phyloP scores from a whole-genome alignment of 2,113 vertebrate genomes.

The Colius striatus region DNA sequence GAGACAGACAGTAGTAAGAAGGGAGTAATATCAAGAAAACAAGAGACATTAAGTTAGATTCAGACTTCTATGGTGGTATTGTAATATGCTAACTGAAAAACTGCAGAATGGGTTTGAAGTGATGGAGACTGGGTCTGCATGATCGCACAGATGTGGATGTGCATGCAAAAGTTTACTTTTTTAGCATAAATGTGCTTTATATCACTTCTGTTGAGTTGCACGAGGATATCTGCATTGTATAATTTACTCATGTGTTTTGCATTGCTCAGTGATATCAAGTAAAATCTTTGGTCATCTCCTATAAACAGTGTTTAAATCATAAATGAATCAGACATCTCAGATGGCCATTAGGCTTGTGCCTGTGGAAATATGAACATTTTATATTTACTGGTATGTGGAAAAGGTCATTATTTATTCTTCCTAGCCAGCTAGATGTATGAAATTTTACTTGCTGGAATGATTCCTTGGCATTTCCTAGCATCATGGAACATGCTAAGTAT shows the following conservation, averaged over 20 bases:
- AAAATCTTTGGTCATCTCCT: conserved; percentile 37
- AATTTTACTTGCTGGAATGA: conserved; percentile 64
- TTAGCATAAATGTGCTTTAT: neutral
- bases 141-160: neutral
- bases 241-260: conserved; percentile 58
- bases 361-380: conserved; percentile 51
- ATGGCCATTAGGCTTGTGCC: conserved; percentile 32
- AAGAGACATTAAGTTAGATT: neutral
- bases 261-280: conserved; percentile 56
- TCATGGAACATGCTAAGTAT: conserved; percentile 70
- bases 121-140: neutral
- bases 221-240: conserved; percentile 25
- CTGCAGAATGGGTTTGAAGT: neutral
- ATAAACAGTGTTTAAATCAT: conserved; percentile 27
- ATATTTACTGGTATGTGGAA: conserved; percentile 56
- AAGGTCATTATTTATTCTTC: conserved; percentile 63
- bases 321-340: conserved; percentile 42
- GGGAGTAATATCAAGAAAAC: neutral
- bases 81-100: neutral
- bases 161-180: neutral
- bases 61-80: neutral
- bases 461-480: conserved; percentile 69
- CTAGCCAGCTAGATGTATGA: conserved; percentile 54
- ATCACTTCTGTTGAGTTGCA: conserved; percentile 7
- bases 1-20: neutral